Conservation (phyloP, 2,888 invertebrate genomes). For the Ptychoptera contaminata region DNA sequence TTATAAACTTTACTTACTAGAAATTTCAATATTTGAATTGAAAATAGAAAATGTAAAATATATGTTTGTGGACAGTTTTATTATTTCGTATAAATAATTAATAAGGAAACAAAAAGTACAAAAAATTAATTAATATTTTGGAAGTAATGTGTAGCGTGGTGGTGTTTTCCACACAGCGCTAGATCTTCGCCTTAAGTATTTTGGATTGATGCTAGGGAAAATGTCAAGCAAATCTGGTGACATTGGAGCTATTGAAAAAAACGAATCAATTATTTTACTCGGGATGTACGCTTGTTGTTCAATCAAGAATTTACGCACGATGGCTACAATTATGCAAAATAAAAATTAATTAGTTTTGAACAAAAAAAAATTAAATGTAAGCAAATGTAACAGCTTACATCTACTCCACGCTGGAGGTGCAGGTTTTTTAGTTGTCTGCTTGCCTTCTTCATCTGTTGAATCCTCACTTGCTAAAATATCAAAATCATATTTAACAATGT, state of each 20-base stretch:
- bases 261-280: slow-evolving; percentile 33
- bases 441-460: slow-evolving; percentile 30
- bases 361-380: too few relatives aligned
- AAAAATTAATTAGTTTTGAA: too few relatives aligned
- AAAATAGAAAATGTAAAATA: too few relatives aligned
- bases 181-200: slow-evolving; percentile 49
- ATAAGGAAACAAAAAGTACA: too few relatives aligned
- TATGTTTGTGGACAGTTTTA: too few relatives aligned
- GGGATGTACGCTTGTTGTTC: slow-evolving; percentile 31
- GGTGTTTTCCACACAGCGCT: slow-evolving; percentile 62
- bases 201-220: slow-evolving; percentile 50
- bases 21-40: too few relatives aligned
- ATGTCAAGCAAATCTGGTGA: slow-evolving; percentile 49
- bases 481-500: slow-evolving; percentile 17
- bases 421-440: slow-evolving; percentile 21
- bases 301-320: slow-evolving; percentile 33
- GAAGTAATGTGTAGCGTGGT: slow-evolving; percentile 42
- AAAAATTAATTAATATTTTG: slow-evolving; percentile 27
- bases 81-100: too few relatives aligned
- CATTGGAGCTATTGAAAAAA: slow-evolving; percentile 44
- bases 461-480: slow-evolving; percentile 30
- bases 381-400: slow-evolving; percentile 24
- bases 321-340: slow-evolving; percentile 22
- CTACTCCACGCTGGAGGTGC: slow-evolving; percentile 31
- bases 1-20: too few relatives aligned